Conservation (phyloP, 2,797 vertebrate genomes). For the Australoheros facetus region DNA sequence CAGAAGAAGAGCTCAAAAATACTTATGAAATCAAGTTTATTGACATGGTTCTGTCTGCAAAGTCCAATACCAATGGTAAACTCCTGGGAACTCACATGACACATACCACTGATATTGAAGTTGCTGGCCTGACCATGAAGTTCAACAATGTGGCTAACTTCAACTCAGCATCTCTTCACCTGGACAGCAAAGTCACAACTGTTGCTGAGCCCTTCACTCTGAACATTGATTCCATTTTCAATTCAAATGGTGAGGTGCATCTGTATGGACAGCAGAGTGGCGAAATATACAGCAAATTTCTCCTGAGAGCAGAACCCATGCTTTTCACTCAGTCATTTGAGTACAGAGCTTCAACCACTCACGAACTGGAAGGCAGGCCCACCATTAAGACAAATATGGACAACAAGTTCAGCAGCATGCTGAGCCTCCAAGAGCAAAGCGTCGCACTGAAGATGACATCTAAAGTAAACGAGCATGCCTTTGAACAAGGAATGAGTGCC, state of each 20-base stretch:
- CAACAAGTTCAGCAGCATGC: conserved; percentile 81
- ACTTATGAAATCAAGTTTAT: conserved; percentile 83
- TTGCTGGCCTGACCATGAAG: conserved; percentile 84
- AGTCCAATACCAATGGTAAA: conserved; percentile 87
- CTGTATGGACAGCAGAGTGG: conserved; percentile 86
- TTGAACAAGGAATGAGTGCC: conserved; percentile 83
- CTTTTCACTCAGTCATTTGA: conserved; percentile 87
- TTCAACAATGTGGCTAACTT: conserved; percentile 81
- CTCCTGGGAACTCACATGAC: conserved; percentile 81
- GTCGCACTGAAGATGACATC: conserved; percentile 82
- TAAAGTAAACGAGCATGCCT: conserved; percentile 84
- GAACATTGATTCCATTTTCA: conserved; percentile 83
- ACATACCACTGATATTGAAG: conserved; percentile 82
- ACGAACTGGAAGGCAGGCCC: conserved; percentile 68
- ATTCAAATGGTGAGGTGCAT: conserved; percentile 81
- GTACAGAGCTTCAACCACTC: conserved; percentile 86
- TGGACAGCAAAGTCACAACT: conserved; percentile 84
- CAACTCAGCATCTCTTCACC: conserved; percentile 84
- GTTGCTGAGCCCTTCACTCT: conserved; percentile 83
- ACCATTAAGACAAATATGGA: conserved; percentile 81
- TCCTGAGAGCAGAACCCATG: conserved; percentile 88
- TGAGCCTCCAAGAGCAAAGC: conserved; percentile 87
- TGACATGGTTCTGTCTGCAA: conserved; percentile 81
- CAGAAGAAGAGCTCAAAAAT: conserved; percentile 86
- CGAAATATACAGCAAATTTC: conserved; percentile 89